Conservation (phyloP, 2,113 vertebrate species). For the Ellobius talpinus region DNA sequence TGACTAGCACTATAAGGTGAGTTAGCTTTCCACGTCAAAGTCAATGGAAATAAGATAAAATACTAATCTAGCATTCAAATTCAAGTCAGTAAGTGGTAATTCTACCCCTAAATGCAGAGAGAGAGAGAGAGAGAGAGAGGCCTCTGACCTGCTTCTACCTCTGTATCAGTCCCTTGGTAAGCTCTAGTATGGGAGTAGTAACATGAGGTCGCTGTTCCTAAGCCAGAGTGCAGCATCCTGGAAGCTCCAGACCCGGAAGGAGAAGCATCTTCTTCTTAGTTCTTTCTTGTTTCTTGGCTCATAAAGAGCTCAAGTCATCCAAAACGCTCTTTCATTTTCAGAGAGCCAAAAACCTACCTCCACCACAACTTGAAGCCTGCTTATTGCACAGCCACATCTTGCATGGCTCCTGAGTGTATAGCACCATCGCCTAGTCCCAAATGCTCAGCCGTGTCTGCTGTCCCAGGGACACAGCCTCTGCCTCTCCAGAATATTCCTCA, state of each 20-base stretch:
- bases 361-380: neutral
- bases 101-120: no score
- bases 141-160: neutral
- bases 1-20: neutral
- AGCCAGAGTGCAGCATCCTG: neutral
- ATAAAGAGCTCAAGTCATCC: conserved; percentile 57
- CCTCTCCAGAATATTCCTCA: neutral
- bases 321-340: conserved; percentile 63
- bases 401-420: neutral
- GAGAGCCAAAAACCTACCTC: conserved; percentile 45
- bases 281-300: conserved; percentile 59
- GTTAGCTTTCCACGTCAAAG: conserved; percentile 37
- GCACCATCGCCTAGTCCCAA: neutral
- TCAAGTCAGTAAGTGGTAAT: neutral
- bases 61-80: neutral
- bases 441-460: neutral
- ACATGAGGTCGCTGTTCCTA: neutral
- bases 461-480: neutral
- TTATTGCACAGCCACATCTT: neutral
- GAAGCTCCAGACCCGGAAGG: neutral
- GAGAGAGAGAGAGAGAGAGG: no score
- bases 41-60: conserved; percentile 26
- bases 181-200: neutral
- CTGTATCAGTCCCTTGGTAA: neutral
- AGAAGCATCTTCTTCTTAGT: conserved; percentile 1